Evolutionary conservation across 2,113 vertebrate species (phyloP).

Genomic region (Lycaon pictus): DNA sequence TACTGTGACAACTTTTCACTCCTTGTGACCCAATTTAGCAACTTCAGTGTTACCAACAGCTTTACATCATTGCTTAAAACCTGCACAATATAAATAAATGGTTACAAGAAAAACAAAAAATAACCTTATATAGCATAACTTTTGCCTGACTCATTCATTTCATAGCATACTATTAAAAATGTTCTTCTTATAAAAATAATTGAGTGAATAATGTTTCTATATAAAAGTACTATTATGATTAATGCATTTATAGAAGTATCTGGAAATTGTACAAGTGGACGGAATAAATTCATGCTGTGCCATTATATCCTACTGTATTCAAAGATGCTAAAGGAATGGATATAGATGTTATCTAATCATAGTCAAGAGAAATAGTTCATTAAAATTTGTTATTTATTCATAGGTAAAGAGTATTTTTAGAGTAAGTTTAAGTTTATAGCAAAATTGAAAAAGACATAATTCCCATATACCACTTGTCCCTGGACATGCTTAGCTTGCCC

Average conservation of each 20-base stretch:
- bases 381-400: constrained; percentile 7
- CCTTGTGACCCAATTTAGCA: constrained; percentile 43
- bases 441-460: not conserved
- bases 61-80: constrained; percentile 72
- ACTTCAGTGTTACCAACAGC: constrained; percentile 39
- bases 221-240: not conserved
- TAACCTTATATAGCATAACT: constrained; percentile 36
- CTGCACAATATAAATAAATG: constrained; percentile 71
- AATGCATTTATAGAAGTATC: not conserved
- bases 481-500: not conserved
- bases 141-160: constrained; percentile 72
- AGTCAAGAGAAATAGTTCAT: not conserved
- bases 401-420: not conserved
- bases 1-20: constrained; percentile 65
- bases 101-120: constrained; percentile 7
- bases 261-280: not conserved
- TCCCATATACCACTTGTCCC: not conserved
- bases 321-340: not conserved
- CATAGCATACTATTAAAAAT: constrained; percentile 35
- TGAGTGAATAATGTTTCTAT: not conserved
- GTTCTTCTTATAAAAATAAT: constrained; percentile 43
- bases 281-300: not conserved
- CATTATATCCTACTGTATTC: not conserved
- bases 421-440: not conserved
- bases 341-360: not conserved